Evolutionary conservation across 2,113 vertebrate genomes (phyloP).

Genomic region (Emydocephalus ijimae): DNA sequence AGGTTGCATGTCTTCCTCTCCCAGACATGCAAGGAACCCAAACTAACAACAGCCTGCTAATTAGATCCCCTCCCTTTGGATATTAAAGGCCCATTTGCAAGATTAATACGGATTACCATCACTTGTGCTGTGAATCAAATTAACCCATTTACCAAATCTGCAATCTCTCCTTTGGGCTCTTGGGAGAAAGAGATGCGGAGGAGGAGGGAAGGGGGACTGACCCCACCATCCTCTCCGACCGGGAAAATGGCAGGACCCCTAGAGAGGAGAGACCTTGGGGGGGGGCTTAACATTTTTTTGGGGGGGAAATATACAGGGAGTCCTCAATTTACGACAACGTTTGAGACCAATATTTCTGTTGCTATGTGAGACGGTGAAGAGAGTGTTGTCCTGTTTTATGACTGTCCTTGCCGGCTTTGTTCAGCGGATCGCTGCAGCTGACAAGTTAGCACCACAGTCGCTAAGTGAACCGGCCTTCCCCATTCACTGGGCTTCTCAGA

Average conservation of each 20-base stretch:
- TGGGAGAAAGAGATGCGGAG: constrained; percentile 46
- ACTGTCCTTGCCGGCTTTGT: too few species aligned
- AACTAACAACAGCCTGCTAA: constrained; percentile 57
- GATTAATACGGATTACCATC: constrained; percentile 59
- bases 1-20: constrained; percentile 35
- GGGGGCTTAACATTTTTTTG: too few species aligned
- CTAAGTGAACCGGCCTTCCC: too few species aligned
- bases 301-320: constrained; percentile 8
- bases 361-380: too few species aligned
- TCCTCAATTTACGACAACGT: too few species aligned
- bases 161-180: constrained; percentile 49
- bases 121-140: constrained; percentile 57
- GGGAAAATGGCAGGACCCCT: constrained; percentile 60
- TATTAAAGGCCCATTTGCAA: constrained; percentile 59
- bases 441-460: too few species aligned
- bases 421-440: too few species aligned
- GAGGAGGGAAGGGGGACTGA: constrained; percentile 36
- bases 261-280: constrained; percentile 48
- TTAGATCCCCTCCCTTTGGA: constrained; percentile 54
- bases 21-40: constrained; percentile 56
- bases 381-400: too few species aligned
- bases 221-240: constrained; percentile 28
- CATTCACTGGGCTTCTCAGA: too few species aligned
- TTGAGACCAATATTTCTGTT: too few species aligned
- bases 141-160: constrained; percentile 57